Evolutionary conservation across 1,140 invertebrate genomes (phyloP).

Genomic region (Zophobas morio): DNA sequence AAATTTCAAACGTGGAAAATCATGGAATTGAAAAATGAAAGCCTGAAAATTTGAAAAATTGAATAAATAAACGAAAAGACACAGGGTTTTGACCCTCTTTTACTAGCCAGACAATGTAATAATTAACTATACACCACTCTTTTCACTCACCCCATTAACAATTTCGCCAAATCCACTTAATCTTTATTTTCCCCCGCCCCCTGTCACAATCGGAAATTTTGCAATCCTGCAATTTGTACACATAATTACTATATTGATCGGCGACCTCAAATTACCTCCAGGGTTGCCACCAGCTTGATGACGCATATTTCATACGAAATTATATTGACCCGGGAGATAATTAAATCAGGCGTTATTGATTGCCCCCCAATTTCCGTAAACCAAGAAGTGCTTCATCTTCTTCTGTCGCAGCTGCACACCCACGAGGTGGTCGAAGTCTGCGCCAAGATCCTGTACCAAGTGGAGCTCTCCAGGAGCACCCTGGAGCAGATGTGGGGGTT

Average conservation of each 20-base stretch:
- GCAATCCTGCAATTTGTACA: constrained; percentile 17
- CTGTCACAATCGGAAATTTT: not conserved
- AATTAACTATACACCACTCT: too few species aligned
- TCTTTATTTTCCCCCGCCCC: not conserved
- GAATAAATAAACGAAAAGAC: too few species aligned
- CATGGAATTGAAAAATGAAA: too few species aligned
- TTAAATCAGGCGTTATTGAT: constrained; percentile 17
- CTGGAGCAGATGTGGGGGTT: constrained; percentile 98
- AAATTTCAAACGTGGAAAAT: too few species aligned
- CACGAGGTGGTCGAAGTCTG: constrained; percentile 97
- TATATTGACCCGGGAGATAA: constrained; percentile 15
- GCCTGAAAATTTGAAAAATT: too few species aligned
- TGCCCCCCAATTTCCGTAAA: constrained; percentile 7
- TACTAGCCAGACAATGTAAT: too few species aligned
- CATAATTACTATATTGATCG: constrained; percentile 40
- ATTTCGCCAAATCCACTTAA: too few species aligned
- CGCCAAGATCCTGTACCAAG: constrained; percentile 96
- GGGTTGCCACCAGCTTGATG: not conserved
- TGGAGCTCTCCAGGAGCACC: constrained; percentile 90
- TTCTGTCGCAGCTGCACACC: constrained; percentile 83
- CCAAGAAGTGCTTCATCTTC: not conserved
- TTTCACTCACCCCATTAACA: too few species aligned
- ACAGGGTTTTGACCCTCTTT: too few species aligned
- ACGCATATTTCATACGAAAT: constrained; percentile 21
- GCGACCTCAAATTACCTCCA: constrained; percentile 25